Base-by-base conservation (phyloP, 2,888 invertebrate genomes). In the Linnaemya vulpina region DNA sequence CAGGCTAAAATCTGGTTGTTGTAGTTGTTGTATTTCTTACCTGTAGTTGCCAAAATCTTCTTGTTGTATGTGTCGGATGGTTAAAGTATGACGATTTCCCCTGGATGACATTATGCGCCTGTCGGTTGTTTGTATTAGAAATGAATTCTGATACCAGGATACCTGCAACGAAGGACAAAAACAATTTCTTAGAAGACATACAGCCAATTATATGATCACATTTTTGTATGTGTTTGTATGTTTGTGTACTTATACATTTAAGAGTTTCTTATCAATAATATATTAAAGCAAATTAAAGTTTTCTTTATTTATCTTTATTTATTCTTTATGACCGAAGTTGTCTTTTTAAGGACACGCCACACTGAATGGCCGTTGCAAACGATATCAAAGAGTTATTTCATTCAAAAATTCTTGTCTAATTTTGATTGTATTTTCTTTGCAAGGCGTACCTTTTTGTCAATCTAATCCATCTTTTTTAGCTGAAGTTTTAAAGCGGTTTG, bases 21-120 rank as follows among this genome's bases (percentile, higher is more conserved):
- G n/a, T n/a, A n/a, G n/a, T n/a, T n/a, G n/a, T n/a, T 0, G n/a
- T 25, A 43, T 3, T 9, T 86, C 89, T 91, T 88, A 94, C 94
- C 94, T 95, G 91, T 95, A 95, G 90, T 95, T 95, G 40, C 95
- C 95, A 87, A 95, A 95, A 91, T 96, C 95, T 87, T 94, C 94
- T 0, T 94, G 94, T 89, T 95, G 95, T 46, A 95, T 95, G 89
- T 95, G 94, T 49, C 94, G 94, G 70, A 95, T 94, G 83, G 93
- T 93, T 40, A 95, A 92, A 5, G 95, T 95, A 91, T 95, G 95
- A 88, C 95, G 95, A 93, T 94, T 95, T 60, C 95, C 95, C 43
- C 95, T 92, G 7, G 94, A 94, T n/a, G 95, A 94, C 94, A 95
- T 95, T 17, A 94, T 93, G 79, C 95, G 94, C 10, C 95, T 93